Evolutionary conservation across 2,797 vertebrate species (phyloP).

Genomic region (Bovichtus diacanthus): DNA sequence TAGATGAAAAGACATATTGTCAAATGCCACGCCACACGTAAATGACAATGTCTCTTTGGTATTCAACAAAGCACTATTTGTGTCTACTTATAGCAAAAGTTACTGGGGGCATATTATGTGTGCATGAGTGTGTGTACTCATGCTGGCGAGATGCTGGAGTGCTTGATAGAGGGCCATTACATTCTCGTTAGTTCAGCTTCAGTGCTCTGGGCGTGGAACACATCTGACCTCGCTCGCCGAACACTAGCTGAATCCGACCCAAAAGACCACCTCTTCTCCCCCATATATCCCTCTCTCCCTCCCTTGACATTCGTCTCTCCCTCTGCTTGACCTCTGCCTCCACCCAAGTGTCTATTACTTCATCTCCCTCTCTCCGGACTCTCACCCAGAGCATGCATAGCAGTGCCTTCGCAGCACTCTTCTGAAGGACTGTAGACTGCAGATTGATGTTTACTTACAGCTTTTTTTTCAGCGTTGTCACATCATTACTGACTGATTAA

Average conservation of each 20-base stretch:
- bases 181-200: conserved; percentile 80
- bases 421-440: neutral
- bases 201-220: conserved; percentile 63
- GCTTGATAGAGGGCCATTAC: conserved; percentile 75
- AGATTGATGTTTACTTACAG: neutral
- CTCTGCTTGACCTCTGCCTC: conserved; percentile 48
- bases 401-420: neutral
- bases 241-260: conserved; percentile 53
- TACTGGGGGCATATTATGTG: conserved; percentile 18
- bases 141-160: conserved; percentile 40
- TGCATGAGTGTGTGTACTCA: conserved; percentile 14
- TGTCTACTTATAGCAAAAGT: conserved; percentile 11
- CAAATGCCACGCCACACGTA: no score
- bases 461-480: conserved; percentile 3
- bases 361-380: conserved; percentile 13
- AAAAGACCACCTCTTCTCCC: conserved; percentile 39
- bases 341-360: conserved; percentile 35
- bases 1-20: no score
- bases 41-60: no score
- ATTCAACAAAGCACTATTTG: no score
- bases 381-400: neutral
- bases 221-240: conserved; percentile 72
- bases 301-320: conserved; percentile 14
- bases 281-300: conserved; percentile 20
- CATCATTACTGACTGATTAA: neutral